phyloP scores from a whole-genome alignment of 53 echinoderm and acorn worm species.

The Pentamera pediparva region DNA sequence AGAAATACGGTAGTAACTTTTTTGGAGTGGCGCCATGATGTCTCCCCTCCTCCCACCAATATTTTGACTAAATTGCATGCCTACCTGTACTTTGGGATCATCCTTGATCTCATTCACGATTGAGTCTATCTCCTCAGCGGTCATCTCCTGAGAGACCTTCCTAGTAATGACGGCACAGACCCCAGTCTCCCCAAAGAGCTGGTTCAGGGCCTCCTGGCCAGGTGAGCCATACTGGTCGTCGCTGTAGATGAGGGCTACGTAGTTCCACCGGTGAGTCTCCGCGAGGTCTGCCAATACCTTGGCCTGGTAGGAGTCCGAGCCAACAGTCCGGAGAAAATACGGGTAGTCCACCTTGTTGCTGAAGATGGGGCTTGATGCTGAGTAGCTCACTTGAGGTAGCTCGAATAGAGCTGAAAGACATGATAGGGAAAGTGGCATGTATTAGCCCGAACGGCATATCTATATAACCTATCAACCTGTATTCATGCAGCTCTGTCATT shows the following conservation, averaged over 20 bases:
- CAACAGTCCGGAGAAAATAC: constrained; percentile 90
- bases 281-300: constrained; percentile 78
- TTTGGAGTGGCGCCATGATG: too few relatives aligned
- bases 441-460: too few relatives aligned
- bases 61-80: not conserved
- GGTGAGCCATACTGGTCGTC: constrained; percentile 70
- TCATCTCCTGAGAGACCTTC: constrained; percentile 37
- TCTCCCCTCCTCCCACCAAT: not conserved
- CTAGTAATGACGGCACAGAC: constrained; percentile 53
- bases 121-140: not conserved
- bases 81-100: constrained; percentile 61
- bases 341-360: constrained; percentile 88
- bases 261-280: constrained; percentile 64
- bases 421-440: too few relatives aligned
- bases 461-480: too few relatives aligned
- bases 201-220: constrained; percentile 55
- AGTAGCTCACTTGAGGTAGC: constrained; percentile 96
- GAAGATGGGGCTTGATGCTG: constrained; percentile 71
- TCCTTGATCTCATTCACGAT: constrained; percentile 43
- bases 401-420: constrained; percentile 72
- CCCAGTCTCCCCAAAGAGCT: constrained; percentile 46
- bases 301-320: constrained; percentile 83
- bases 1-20: too few relatives aligned
- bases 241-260: constrained; percentile 65
- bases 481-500: too few relatives aligned